Evolutionary conservation across 2,113 vertebrate species (phyloP).

Genomic region (Cyprinodon brontotheroides): DNA sequence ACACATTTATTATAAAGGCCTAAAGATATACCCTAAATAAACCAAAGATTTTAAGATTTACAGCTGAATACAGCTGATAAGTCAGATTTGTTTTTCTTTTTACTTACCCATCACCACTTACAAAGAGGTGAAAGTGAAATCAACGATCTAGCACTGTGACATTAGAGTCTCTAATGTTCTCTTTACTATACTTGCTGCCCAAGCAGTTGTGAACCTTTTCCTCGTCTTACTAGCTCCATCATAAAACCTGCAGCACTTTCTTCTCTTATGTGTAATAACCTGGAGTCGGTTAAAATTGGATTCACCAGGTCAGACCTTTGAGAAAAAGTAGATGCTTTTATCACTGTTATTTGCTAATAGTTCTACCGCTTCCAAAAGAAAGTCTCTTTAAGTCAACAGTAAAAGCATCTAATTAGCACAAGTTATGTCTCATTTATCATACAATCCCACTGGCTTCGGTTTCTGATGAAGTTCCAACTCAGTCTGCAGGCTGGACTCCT

Average conservation of each 20-base stretch:
- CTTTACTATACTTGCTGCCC: too few species aligned
- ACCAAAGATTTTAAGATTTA: too few species aligned
- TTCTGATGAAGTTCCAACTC: conserved; percentile 9
- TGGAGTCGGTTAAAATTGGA: neutral
- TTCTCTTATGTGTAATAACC: neutral
- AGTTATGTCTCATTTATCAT: conserved; percentile 3
- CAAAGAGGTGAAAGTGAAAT: neutral
- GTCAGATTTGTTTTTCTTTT: too few species aligned
- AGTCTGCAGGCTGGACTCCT: conserved; percentile 3
- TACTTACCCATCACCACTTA: too few species aligned
- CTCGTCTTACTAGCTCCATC: neutral
- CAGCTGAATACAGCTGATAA: neutral
- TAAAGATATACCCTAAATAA: too few species aligned
- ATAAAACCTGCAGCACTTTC: neutral
- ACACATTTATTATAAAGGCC: too few species aligned
- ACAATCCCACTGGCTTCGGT: conserved; percentile 10
- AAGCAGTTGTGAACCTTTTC: too few species aligned
- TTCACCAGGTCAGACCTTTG: neutral
- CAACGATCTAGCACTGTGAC: neutral
- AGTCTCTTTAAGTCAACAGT: neutral
- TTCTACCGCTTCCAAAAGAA: neutral
- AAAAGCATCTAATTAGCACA: neutral
- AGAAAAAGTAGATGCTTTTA: neutral
- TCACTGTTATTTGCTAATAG: neutral
- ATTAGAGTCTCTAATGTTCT: neutral